phyloP scores from a whole-genome alignment of 2,888 invertebrate species.

The Cybosia mesomella region DNA sequence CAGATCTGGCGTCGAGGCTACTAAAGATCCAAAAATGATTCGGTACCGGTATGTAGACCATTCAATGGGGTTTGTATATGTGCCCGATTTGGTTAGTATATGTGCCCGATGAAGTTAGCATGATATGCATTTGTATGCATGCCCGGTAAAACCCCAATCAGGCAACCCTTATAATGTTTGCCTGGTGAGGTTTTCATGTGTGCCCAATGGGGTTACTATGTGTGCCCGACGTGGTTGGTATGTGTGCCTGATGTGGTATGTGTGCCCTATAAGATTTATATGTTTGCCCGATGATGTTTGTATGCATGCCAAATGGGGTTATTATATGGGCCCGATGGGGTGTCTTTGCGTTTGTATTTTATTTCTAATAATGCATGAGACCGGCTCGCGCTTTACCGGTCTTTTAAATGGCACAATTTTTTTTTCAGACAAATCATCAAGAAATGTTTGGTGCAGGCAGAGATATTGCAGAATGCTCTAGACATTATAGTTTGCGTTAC shows the following conservation, averaged over 20 bases:
- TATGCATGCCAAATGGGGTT: too few relatives aligned
- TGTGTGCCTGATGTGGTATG: not conserved
- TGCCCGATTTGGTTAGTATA: too few relatives aligned
- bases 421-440: constrained; percentile 64
- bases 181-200: not conserved
- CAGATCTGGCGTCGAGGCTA: constrained; percentile 46
- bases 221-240: not conserved
- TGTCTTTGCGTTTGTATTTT: not conserved
- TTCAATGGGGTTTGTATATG: not conserved
- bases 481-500: constrained; percentile 34
- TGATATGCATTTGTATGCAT: too few relatives aligned
- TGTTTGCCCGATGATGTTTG: too few relatives aligned
- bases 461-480: constrained; percentile 53
- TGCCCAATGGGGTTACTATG: not conserved
- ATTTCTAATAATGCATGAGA: not conserved
- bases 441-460: constrained; percentile 63
- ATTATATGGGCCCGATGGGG: not conserved
- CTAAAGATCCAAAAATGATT: constrained; percentile 51
- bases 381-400: not conserved
- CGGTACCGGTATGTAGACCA: constrained; percentile 60
- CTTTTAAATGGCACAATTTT: constrained; percentile 5
- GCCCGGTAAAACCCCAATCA: too few relatives aligned
- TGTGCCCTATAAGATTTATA: not conserved
- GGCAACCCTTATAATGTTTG: too few relatives aligned
- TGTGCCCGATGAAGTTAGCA: not conserved